Evolutionary conservation across 2,888 invertebrate species (phyloP), one percentile per base, ranked within the genome.

Genomic region (Lymantria dispar): DNA sequence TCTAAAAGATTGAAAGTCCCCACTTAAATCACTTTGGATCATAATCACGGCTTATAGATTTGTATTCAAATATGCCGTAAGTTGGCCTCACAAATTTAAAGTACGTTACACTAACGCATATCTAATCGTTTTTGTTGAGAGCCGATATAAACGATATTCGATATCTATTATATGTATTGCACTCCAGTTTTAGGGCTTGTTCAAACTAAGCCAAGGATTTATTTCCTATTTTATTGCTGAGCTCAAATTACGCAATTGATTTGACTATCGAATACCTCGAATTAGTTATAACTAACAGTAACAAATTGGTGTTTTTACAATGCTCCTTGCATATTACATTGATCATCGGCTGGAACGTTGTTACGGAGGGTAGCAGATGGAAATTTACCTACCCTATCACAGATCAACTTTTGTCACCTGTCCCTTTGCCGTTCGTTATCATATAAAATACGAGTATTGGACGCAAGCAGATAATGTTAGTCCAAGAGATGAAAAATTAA

Each of bases 61-160:
- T 48, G 44, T 52, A 44, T 47, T 12, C 15, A 41, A 47, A 45
- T 42, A 33, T 10, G 36, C 14, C 13, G 39, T 43, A 46, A 40
- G 29, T 45, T 15, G 14, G n/a, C 30, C 29, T 38, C 22, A 38
- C n/a, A 7, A 8, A 15, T 22, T 22, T 36, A 12, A 31, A 12
- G 38, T n/a, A 38, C 3, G 8, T 7, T 38, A n/a, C 13, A 43
- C 29, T 42, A 45, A 38, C 41, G 43, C 38, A 7, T 45, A 41
- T 48, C 15, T n/a, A 63, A 56, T 59, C 12, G 46, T 48, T 56
- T 51, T 51, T 22, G 44, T 47, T 11, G 3, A 39, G 53, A 55
- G 58, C 43, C 45, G 51, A 47, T 52, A 46, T 46, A 50, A 54
- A 48, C 31, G 39, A 31, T 46, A 43, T n/a, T 53, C 43, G 47